phyloP scores from a whole-genome alignment of 2,888 invertebrate species.

The Tipula lateralis region DNA sequence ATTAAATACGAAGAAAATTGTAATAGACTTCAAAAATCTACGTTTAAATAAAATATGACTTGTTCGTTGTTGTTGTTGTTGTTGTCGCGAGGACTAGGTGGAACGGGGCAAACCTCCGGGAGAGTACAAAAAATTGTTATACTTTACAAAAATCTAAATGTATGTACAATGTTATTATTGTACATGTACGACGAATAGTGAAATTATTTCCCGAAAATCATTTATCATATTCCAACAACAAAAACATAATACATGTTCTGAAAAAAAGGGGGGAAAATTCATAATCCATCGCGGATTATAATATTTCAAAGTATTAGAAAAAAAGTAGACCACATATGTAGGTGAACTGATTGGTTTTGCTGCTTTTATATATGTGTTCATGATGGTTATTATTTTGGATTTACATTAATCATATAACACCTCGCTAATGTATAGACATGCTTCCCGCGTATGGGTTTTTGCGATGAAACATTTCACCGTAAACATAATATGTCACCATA shows the following conservation, averaged over 20 bases:
- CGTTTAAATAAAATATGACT: constrained; percentile 11
- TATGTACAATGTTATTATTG: neutral
- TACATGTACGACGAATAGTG: neutral
- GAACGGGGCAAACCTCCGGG: neutral
- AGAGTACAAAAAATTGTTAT: neutral
- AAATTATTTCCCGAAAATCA: constrained; percentile 19
- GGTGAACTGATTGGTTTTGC: neutral
- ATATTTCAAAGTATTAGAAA: neutral
- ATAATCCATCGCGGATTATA: constrained; percentile 1
- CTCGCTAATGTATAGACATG: neutral
- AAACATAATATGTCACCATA: too few relatives aligned
- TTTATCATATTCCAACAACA: neutral
- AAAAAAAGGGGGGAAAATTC: neutral
- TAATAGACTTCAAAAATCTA: constrained; percentile 19
- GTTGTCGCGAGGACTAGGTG: neutral
- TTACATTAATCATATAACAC: neutral
- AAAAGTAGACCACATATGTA: neutral
- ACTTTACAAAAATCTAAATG: neutral
- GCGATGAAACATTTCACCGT: neutral
- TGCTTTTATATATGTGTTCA: neutral
- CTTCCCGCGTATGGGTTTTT: neutral
- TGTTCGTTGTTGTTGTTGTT: neutral
- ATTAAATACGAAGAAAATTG: neutral
- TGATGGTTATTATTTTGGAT: neutral
- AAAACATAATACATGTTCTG: neutral